These are phyloP conservation scores for Lateolabrax maculatus DNA, from an alignment of 2,797 vertebrate genomes.

Conservation along the genomic window DNA sequence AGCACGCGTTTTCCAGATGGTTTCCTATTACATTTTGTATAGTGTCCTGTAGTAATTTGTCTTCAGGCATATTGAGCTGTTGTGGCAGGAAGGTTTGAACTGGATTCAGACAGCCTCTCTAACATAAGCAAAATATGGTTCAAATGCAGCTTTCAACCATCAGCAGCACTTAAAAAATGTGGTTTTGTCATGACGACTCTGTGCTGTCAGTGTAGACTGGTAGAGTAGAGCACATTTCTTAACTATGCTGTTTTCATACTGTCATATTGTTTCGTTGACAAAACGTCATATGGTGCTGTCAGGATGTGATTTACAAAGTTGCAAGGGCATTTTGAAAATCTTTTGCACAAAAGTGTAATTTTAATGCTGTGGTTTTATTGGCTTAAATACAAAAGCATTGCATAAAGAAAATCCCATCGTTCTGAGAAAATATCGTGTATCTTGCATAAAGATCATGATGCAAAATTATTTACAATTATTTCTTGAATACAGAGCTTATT, in stretches of 20 bases:
- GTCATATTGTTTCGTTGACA: conserved; percentile 1
- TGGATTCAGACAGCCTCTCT: conserved; percentile 9
- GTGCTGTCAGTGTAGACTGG: background rate
- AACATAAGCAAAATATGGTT: conserved; percentile 1
- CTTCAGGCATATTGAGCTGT: conserved; percentile 20
- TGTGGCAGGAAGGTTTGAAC: conserved; percentile 1
- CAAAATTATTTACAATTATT: too few relatives aligned
- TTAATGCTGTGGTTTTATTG: background rate
- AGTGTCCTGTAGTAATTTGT: conserved; percentile 13
- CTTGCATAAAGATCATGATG: too few relatives aligned
- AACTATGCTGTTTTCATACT: background rate
- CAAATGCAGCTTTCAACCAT: background rate
- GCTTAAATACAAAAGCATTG: too few relatives aligned
- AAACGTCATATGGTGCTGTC: background rate
- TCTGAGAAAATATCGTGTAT: too few relatives aligned
- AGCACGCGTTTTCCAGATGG: conserved; percentile 1
- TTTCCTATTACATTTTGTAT: conserved; percentile 2
- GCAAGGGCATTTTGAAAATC: background rate
- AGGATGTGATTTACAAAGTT: background rate
- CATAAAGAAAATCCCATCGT: too few relatives aligned
- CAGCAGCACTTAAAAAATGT: background rate
- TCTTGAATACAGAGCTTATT: background rate
- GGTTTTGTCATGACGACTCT: background rate
- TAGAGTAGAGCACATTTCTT: too few relatives aligned
- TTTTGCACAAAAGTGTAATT: background rate